These are phyloP conservation scores for Danio rerio DNA, from an alignment of 2,113 vertebrate genomes.

Conservation along the genomic window GRCz12tu NC_133184.1:40457501-40458000, in stretches of 20 bases:
- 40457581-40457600: too few relatives aligned
- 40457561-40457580: too few relatives aligned
- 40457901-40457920: constrained; percentile 95
- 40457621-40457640: too few relatives aligned
- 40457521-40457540: too few relatives aligned
- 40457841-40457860: constrained; percentile 72
- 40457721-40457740: constrained; percentile 56
- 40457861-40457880: constrained; percentile 85
- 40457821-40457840: constrained; percentile 76
- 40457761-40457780: constrained; percentile 84
- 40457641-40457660: too few relatives aligned
- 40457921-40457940: constrained; percentile 72
- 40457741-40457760: constrained; percentile 83
- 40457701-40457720: too few relatives aligned
- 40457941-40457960: not conserved
- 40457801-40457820: constrained; percentile 79
- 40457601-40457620: too few relatives aligned
- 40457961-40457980: not conserved
- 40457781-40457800: constrained; percentile 84
- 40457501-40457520: too few relatives aligned
- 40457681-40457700: too few relatives aligned
- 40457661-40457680: too few relatives aligned
- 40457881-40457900: constrained; percentile 89
- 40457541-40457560: too few relatives aligned
- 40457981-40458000: not conserved